Evolutionary conservation across 2,113 vertebrate species (phyloP).

Genomic region (Procavia capensis): DNA sequence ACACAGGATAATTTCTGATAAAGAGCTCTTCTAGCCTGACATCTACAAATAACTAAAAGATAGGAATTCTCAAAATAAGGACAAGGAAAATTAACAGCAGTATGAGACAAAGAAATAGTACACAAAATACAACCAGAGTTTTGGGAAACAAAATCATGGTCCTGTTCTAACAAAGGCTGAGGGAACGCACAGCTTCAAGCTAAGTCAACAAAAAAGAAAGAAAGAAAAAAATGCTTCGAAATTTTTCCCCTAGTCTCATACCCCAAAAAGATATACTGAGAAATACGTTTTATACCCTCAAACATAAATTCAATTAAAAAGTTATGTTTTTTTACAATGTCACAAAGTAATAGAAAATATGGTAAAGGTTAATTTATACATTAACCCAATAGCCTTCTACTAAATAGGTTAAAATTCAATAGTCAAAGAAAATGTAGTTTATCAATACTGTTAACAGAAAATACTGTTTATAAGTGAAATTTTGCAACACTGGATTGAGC

Average conservation of each 20-base stretch:
- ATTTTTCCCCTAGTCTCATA: background rate
- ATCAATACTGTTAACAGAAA: slow-evolving; percentile 54
- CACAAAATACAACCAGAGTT: background rate
- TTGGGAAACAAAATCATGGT: background rate
- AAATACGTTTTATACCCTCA: background rate
- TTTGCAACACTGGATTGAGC: slow-evolving; percentile 44
- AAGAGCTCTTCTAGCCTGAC: background rate
- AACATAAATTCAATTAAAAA: slow-evolving; percentile 55
- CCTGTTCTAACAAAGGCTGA: background rate
- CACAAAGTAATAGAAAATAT: slow-evolving; percentile 25
- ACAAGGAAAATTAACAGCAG: slow-evolving; percentile 40
- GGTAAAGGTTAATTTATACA: slow-evolving; percentile 7
- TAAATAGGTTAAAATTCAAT: slow-evolving; percentile 57
- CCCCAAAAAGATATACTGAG: background rate
- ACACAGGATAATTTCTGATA: background rate
- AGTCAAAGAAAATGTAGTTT: slow-evolving; percentile 48
- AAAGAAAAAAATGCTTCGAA: background rate
- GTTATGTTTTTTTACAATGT: background rate
- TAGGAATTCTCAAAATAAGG: slow-evolving; percentile 38
- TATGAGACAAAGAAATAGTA: slow-evolving; percentile 41
- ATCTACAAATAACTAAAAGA: slow-evolving; percentile 50
- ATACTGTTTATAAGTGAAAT: slow-evolving; percentile 40
- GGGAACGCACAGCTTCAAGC: slow-evolving; percentile 17
- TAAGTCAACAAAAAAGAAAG: slow-evolving; percentile 54
- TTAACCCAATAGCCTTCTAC: slow-evolving; percentile 26